Evolutionary conservation across 1,140 invertebrate genomes (phyloP), one percentile per base, ranked within the genome.

Genomic region (Kradibia gibbosae): DNA sequence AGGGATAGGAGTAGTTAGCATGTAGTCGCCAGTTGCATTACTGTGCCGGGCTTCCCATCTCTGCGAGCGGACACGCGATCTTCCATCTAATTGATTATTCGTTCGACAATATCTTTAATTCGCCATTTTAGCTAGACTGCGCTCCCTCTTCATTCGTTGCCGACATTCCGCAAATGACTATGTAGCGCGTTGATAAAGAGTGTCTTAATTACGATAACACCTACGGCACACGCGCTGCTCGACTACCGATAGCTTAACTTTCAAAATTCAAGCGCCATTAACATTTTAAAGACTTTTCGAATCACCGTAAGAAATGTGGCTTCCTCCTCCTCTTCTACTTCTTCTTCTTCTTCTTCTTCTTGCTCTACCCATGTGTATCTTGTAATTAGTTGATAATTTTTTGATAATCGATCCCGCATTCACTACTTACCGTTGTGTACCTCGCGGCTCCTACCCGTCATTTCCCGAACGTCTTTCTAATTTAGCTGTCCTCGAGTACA

Each of bases 71-170:
- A 73, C 80, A 82, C 80, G 80, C 80, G 74, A 77, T 82, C 80
- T 77, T 73, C 74, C 80, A 82, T 82, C 74, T 82, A 82, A 82
- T 82, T 82, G 80, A 82, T 82, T 77, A 82, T 82, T 82, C 80
- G 80, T 82, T 77, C 74, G 74, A 82, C 80, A 82, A 81, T 81
- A 60, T 81, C 79, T 81, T 81, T 81, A 81, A 77, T 65, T 60
- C 57, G 72, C 72, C 48, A 77, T 82, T 82, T 82, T 78, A 48
- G 65, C 36, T 3, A 17, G 1, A 2, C 55, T 73, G 25, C 65
- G n/a, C 65, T 25, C 34, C 39, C 53, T 55, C 57, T 81, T 50
- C 45, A 48, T 39, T 67, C 67, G 80, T 67, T 22, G 28, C 39
- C 62, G 73, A 45, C 76, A 65, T 74, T 73, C 75, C 81, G 15